Evolutionary conservation across 2,888 invertebrate genomes (phyloP).

Genomic region (Drosophila cracens): DNA sequence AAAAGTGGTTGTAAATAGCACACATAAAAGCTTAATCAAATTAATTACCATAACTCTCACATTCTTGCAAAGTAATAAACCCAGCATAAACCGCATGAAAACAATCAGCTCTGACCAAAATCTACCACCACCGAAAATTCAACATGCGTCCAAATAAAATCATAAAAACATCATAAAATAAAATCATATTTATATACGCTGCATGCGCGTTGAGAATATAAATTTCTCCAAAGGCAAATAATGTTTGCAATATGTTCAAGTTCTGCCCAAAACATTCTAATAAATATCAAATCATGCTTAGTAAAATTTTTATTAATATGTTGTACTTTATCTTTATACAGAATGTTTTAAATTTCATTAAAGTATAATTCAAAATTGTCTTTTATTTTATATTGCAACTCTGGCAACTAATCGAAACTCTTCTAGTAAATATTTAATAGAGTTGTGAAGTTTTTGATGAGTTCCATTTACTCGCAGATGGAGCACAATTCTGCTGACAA

Average conservation of each 20-base stretch:
- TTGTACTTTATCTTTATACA: not conserved
- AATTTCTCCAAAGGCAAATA: not conserved
- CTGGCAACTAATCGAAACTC: not conserved
- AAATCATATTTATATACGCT: not conserved
- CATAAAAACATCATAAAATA: conserved; percentile 10
- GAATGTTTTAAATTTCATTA: not conserved
- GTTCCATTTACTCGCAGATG: not conserved
- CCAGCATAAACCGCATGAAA: not conserved
- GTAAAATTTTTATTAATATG: not conserved
- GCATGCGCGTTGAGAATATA: conserved; percentile 9
- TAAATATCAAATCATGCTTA: not conserved
- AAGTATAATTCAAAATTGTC: not conserved
- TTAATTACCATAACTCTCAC: conserved; percentile 6
- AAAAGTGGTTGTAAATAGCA: not conserved
- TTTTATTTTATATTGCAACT: not conserved
- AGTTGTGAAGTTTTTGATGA: not conserved
- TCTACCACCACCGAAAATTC: conserved; percentile 13
- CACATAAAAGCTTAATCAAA: conserved; percentile 2
- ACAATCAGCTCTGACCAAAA: conserved; percentile 3
- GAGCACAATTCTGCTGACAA: not conserved
- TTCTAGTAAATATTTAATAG: not conserved
- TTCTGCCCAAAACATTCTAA: not conserved
- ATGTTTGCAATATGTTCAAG: not conserved
- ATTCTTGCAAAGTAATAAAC: not conserved
- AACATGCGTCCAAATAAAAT: conserved; percentile 8